Conservation (phyloP, 2,797 vertebrate species). For the Chaetophractus vellerosus region DNA sequence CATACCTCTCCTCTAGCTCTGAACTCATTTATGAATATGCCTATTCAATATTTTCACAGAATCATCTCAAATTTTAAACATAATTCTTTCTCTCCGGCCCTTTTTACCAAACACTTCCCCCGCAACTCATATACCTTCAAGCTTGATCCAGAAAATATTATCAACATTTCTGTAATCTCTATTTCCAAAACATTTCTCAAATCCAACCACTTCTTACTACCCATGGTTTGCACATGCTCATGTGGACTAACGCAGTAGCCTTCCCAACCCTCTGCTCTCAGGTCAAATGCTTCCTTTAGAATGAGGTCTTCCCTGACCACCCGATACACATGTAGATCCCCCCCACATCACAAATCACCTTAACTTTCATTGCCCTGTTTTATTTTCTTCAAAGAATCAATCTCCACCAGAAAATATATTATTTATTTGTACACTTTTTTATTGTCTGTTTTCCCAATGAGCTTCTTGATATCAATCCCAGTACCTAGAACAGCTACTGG, state of each 20-base stretch:
- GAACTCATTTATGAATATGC: not conserved
- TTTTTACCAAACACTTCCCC: not conserved
- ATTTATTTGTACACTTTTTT: not conserved
- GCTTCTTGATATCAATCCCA: not conserved
- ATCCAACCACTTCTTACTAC: not conserved
- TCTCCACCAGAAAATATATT: not conserved
- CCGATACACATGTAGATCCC: not conserved
- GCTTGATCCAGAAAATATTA: not conserved
- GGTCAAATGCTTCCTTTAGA: not conserved
- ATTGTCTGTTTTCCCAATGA: not conserved
- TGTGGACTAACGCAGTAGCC: not conserved
- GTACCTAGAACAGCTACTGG: not conserved
- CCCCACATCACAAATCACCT: not conserved
- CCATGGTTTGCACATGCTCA: not conserved
- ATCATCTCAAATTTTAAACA: conserved; percentile 25
- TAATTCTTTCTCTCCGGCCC: not conserved
- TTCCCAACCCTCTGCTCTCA: not conserved
- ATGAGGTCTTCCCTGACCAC: not conserved
- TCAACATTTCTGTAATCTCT: not conserved
- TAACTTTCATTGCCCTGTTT: not conserved
- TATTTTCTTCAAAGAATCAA: conserved; percentile 51
- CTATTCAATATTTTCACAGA: not conserved
- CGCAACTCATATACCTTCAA: not conserved
- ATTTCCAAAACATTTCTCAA: conserved; percentile 37
- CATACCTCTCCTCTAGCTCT: not conserved